phyloP scores from a whole-genome alignment of 2,797 vertebrate species.

The Knipowitschia caucasica region DNA sequence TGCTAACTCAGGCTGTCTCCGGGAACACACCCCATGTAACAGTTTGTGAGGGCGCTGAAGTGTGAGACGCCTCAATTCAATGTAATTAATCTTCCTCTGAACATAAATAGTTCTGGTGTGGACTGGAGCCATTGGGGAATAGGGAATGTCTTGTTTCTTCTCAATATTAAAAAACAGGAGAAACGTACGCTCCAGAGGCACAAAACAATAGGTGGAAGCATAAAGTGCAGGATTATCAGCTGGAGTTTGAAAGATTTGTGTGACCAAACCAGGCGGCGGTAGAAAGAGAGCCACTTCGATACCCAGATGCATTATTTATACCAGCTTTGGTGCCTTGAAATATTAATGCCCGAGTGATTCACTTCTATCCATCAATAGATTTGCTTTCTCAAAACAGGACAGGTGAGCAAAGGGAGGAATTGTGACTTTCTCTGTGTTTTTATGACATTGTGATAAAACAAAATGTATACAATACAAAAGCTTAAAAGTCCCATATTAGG shows the following conservation, averaged over 20 bases:
- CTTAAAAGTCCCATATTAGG: too few relatives aligned
- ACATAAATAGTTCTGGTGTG: constrained; percentile 54
- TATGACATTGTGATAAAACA: too few relatives aligned
- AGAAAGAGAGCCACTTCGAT: constrained; percentile 42
- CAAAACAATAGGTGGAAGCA: constrained; percentile 26
- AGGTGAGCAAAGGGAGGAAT: background rate
- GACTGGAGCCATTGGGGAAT: constrained; percentile 38
- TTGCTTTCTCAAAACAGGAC: background rate
- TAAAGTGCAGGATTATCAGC: constrained; percentile 23
- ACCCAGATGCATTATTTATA: constrained; percentile 63
- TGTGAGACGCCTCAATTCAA: constrained; percentile 34
- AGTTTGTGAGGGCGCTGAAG: constrained; percentile 28
- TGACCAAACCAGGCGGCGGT: constrained; percentile 29
- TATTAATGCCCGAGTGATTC: constrained; percentile 59
- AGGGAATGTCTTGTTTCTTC: constrained; percentile 26
- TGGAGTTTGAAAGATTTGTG: constrained; percentile 29
- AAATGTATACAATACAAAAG: too few relatives aligned
- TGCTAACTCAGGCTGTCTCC: constrained; percentile 44
- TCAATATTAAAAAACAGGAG: constrained; percentile 15
- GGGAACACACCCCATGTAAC: constrained; percentile 39
- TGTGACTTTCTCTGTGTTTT: too few relatives aligned
- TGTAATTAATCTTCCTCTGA: constrained; percentile 59
- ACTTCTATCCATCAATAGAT: constrained; percentile 13
- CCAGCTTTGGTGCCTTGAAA: constrained; percentile 58
- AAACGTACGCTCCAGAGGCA: constrained; percentile 8